These are phyloP conservation scores for Choreutis nemorana DNA, from an alignment of 2,888 invertebrate genomes.

Conservation along the genomic window DNA sequence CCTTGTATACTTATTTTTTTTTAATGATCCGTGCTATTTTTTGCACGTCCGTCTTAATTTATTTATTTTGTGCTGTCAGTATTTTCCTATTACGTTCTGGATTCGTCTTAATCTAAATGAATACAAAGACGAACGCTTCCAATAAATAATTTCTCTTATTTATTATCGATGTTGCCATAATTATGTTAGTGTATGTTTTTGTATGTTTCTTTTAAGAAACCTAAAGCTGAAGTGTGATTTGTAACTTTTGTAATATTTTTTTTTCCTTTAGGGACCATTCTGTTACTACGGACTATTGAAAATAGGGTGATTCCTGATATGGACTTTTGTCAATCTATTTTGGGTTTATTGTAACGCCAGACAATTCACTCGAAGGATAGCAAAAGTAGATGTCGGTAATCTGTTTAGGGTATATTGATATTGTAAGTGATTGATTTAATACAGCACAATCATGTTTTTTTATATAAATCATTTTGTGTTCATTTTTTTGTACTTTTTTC, in stretches of 20 bases:
- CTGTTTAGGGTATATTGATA: slow-evolving; percentile 56
- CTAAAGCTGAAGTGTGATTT: slow-evolving; percentile 46
- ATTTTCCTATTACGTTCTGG: slow-evolving; percentile 16
- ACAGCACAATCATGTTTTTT: slow-evolving; percentile 55
- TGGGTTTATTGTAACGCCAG: slow-evolving; percentile 42
- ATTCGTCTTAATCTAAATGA: slow-evolving; percentile 3
- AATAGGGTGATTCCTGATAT: slow-evolving; percentile 29
- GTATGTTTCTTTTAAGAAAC: slow-evolving; percentile 46
- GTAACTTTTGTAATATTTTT: slow-evolving; percentile 40
- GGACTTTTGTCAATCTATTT: slow-evolving; percentile 20
- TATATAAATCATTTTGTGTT: slow-evolving; percentile 29
- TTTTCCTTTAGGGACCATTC: slow-evolving; percentile 62
- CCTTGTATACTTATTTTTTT: slow-evolving; percentile 53
- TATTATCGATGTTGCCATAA: slow-evolving; percentile 67
- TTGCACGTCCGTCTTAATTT: slow-evolving; percentile 33
- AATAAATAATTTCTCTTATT: no score
- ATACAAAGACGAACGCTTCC: no score
- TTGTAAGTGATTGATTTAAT: slow-evolving; percentile 38
- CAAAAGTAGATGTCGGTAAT: slow-evolving; percentile 23
- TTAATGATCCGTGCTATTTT: slow-evolving; percentile 46
- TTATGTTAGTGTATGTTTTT: slow-evolving; percentile 62
- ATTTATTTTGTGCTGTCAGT: slow-evolving; percentile 49
- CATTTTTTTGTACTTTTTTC: slow-evolving; percentile 30
- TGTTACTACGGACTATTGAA: slow-evolving; percentile 36
- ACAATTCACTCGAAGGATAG: slow-evolving; percentile 22